Percentiles rank a stretch among this genome's conserved stretches.
These are phyloP conservation scores for Etheostoma nigrum DNA, from an alignment of 2,797 vertebrate genomes.

Conservation along the genomic window DNA sequence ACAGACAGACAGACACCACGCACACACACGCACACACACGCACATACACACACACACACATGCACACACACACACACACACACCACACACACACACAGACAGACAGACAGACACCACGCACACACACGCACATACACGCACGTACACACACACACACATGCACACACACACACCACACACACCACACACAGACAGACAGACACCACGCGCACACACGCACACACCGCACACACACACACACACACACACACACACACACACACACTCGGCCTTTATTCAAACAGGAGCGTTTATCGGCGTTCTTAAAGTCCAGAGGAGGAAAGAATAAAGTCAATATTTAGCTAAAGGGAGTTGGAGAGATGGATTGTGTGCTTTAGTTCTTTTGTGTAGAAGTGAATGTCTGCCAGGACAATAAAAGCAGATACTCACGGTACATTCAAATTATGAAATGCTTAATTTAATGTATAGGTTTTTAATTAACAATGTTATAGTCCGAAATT, in stretches of 20 bases:
- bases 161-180: slow-evolving; percentile 11
- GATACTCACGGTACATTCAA: not conserved
- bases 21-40: slow-evolving; percentile 13
- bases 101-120: not conserved
- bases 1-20: not conserved
- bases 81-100: slow-evolving; percentile 5
- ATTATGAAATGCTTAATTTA: not conserved
- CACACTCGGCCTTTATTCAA: not conserved
- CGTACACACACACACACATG: slow-evolving; percentile 1
- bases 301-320: slow-evolving; percentile 57
- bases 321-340: slow-evolving; percentile 64
- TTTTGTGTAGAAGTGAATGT: not conserved
- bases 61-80: not conserved
- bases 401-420: not conserved
- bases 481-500: not conserved
- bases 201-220: not conserved
- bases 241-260: slow-evolving; percentile 16
- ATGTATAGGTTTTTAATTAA: not conserved
- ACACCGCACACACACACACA: not conserved
- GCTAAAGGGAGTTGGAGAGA: slow-evolving; percentile 37
- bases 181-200: not conserved
- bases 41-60: slow-evolving; percentile 6
- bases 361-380: not conserved
- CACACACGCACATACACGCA: slow-evolving; percentile 14
- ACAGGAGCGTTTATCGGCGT: slow-evolving; percentile 56